These are phyloP conservation scores for Drosophila silvestris DNA, from an alignment of 2,888 invertebrate genomes.

Conservation along the genomic window DNA sequence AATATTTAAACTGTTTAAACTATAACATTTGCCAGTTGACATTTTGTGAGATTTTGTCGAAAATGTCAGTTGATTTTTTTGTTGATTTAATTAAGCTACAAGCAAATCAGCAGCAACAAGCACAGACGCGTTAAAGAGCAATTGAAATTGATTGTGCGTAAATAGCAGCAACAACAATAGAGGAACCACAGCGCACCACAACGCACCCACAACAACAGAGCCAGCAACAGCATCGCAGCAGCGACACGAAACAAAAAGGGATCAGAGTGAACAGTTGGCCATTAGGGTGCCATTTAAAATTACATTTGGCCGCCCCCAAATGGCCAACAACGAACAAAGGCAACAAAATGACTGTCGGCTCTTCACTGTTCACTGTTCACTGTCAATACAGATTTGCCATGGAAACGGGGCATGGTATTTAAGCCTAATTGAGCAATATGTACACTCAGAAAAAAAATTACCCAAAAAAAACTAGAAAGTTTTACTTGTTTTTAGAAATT, in stretches of 20 bases:
- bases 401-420: constrained; percentile 16
- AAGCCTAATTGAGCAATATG: not conserved
- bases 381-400: constrained; percentile 68
- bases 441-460: not conserved
- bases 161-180: constrained; percentile 35
- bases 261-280: constrained; percentile 33
- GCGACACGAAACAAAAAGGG: constrained; percentile 35
- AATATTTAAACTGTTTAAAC: not conserved
- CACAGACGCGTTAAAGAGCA: constrained; percentile 42
- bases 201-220: not conserved
- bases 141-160: constrained; percentile 70
- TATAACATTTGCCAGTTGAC: constrained; percentile 1
- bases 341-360: constrained; percentile 49
- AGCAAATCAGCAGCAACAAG: constrained; percentile 28
- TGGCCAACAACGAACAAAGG: constrained; percentile 1
- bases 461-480: not conserved
- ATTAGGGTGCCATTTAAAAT: constrained; percentile 58
- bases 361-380: constrained; percentile 40
- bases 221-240: not conserved
- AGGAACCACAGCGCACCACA: constrained; percentile 1
- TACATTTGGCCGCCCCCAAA: constrained; percentile 38
- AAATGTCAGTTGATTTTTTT: not conserved
- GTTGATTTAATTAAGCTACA: constrained; percentile 38
- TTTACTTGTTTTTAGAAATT: not conserved
- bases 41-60: constrained; percentile 13